Base-by-base conservation (phyloP, 2,888 invertebrate genomes). In the Drosophila tanythrix region DNA sequence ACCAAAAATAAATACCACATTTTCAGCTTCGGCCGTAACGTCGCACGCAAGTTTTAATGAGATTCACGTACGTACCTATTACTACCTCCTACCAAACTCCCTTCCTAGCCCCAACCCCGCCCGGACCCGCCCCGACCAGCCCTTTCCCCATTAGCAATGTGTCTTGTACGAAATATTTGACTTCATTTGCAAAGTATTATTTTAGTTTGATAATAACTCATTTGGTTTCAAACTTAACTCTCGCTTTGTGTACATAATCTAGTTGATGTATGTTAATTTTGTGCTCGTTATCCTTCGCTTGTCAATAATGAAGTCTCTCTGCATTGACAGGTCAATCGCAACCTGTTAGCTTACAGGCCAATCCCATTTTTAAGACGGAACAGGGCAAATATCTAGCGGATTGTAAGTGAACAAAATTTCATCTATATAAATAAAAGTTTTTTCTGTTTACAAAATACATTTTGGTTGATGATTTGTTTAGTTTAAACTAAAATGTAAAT, bases 381-480 rank as follows among this genome's bases (percentile, higher is more conserved):
- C 97, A 98, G 93, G 97, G 97, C 90, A 96, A 96, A 94, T 98
- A 98, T 93, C 94, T 98, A 88, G 97, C 97, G 56, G 95, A 96
- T 91, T 96, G 97, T 97, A 95, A 96, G 96, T 80, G 25, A 46
- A 15, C 5, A 21, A 11, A 0, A 21, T 18, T 27, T 25, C 8
- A 15, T 11, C 7, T 10, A 25, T 35, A 25, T n/a, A n/a, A 15
- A 11, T 4, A 27, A 18, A 21, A 43, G 21, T 21, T 21, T 1
- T 21, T 21, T 21, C 6, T 5, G 10, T 2, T 21, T 21, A 21
- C 21, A 43, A 21, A 10, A 43, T 21, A 27, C 27, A 21, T 21
- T 2, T 21, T 43, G 11, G 21, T 21, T 2, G 21, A 43, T 43
- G 10, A 40, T 40, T n/a, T n/a, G 10, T n/a, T 40, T n/a, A 5